A percentile compares a stretch with the other conserved stretches of the same genome.
phyloP scores from a whole-genome alignment of 2,888 invertebrate species.

The Orthosia gracilis region DNA sequence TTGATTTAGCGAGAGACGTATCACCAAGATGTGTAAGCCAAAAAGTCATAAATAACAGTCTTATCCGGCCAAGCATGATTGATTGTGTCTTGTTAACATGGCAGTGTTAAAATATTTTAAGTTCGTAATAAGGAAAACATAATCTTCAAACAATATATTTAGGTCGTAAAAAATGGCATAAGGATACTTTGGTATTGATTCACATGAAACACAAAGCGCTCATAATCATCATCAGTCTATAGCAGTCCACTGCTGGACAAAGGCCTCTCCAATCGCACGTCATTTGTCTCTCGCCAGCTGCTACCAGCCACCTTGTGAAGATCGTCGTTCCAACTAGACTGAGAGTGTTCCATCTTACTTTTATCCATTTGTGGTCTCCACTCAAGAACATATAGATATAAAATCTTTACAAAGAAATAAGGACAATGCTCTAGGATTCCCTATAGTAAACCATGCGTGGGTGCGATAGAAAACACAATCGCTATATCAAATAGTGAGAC shows the following conservation, averaged over 20 bases:
- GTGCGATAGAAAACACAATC: constrained; percentile 35
- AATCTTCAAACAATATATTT: neutral
- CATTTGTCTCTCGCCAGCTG: no score
- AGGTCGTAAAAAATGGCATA: neutral
- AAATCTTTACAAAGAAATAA: neutral
- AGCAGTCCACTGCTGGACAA: no score
- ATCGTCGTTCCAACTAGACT: no score
- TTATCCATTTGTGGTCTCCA: no score
- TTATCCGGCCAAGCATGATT: constrained; percentile 37
- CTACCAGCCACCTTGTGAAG: no score
- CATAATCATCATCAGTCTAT: neutral
- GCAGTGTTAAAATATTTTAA: constrained; percentile 21
- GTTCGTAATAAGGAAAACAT: neutral
- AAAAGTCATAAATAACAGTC: constrained; percentile 30
- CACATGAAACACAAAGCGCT: neutral
- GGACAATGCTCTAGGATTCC: constrained; percentile 9
- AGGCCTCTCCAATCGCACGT: no score
- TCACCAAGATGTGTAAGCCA: constrained; percentile 3
- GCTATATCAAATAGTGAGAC: constrained; percentile 39
- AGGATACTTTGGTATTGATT: neutral
- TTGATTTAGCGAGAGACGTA: constrained; percentile 24
- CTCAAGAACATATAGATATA: neutral
- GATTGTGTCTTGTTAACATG: constrained; percentile 25
- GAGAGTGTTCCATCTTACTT: no score
- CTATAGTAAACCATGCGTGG: constrained; percentile 25